A percentile compares a stretch with the other conserved stretches of the same genome.
phyloP scores from a whole-genome alignment of 2,797 vertebrate species.

The Tamandua tetradactyla region DNA sequence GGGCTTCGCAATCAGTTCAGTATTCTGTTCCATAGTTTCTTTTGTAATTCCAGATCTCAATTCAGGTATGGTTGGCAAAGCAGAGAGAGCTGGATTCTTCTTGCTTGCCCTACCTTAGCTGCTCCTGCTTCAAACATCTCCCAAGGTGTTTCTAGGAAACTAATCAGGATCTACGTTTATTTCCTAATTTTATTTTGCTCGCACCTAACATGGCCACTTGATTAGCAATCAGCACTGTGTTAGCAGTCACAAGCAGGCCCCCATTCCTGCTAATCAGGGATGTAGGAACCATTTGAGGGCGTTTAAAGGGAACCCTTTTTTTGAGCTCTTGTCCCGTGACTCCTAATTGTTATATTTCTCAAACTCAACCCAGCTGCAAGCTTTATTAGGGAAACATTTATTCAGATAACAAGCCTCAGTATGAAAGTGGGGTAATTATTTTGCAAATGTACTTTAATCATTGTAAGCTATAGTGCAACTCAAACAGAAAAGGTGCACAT shows the following conservation, averaged over 20 bases:
- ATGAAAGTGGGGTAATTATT: slow-evolving; percentile 75
- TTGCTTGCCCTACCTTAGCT: slow-evolving; percentile 15
- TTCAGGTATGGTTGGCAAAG: neutral
- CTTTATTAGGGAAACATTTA: slow-evolving; percentile 81
- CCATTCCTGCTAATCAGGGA: slow-evolving; percentile 67
- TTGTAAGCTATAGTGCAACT: slow-evolving; percentile 22
- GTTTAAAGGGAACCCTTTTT: slow-evolving; percentile 74
- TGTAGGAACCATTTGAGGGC: slow-evolving; percentile 59
- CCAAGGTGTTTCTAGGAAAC: slow-evolving; percentile 75
- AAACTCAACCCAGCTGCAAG: slow-evolving; percentile 78
- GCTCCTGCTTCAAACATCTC: neutral
- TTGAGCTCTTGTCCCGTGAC: slow-evolving; percentile 76
- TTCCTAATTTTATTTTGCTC: slow-evolving; percentile 69
- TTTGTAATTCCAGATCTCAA: neutral
- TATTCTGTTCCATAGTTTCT: neutral
- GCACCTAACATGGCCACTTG: slow-evolving; percentile 70
- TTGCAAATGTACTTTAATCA: slow-evolving; percentile 70
- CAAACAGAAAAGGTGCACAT: slow-evolving; percentile 54
- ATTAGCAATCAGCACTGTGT: slow-evolving; percentile 76
- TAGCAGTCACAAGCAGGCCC: slow-evolving; percentile 47
- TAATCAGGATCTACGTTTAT: slow-evolving; percentile 72
- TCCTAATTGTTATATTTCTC: slow-evolving; percentile 78
- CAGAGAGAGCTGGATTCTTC: neutral
- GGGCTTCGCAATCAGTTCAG: neutral
- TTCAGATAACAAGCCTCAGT: slow-evolving; percentile 76